Conservation (phyloP, 2,797 vertebrate species). For the Smutsia temminckii region DNA sequence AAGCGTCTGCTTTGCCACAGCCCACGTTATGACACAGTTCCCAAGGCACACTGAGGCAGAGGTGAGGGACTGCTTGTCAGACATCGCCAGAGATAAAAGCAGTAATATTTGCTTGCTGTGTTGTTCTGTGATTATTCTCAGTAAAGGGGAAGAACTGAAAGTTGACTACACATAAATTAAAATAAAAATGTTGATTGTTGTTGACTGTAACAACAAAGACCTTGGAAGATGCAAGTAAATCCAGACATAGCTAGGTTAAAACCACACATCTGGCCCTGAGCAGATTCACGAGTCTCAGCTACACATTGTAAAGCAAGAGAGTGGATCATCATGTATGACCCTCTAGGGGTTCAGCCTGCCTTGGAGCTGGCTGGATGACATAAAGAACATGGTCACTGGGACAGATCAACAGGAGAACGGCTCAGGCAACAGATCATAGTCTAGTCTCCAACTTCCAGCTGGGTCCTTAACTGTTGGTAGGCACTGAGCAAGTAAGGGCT, state of each 20-base stretch:
- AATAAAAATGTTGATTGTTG: background rate
- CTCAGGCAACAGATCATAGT: background rate
- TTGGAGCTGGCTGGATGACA: background rate
- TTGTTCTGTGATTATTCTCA: background rate
- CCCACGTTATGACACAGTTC: background rate
- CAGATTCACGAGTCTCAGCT: background rate
- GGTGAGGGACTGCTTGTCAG: background rate
- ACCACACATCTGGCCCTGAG: conserved; percentile 7
- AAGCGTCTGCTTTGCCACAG: background rate
- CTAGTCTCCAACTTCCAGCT: background rate
- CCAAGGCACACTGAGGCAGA: background rate
- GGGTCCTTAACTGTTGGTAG: background rate
- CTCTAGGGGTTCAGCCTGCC: background rate
- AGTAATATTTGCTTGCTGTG: background rate
- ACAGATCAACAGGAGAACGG: background rate
- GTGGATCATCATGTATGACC: background rate
- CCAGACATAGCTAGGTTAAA: background rate
- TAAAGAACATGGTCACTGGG: background rate
- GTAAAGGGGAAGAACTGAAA: conserved; percentile 12
- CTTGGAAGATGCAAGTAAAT: conserved; percentile 36
- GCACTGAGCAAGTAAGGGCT: background rate
- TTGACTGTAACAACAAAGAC: conserved; percentile 19
- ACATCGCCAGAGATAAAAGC: conserved; percentile 16
- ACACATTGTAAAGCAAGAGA: background rate
- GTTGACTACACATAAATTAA: conserved; percentile 20